Conservation (phyloP, 2,888 invertebrate genomes). For the Sialis fuliginosa region DNA sequence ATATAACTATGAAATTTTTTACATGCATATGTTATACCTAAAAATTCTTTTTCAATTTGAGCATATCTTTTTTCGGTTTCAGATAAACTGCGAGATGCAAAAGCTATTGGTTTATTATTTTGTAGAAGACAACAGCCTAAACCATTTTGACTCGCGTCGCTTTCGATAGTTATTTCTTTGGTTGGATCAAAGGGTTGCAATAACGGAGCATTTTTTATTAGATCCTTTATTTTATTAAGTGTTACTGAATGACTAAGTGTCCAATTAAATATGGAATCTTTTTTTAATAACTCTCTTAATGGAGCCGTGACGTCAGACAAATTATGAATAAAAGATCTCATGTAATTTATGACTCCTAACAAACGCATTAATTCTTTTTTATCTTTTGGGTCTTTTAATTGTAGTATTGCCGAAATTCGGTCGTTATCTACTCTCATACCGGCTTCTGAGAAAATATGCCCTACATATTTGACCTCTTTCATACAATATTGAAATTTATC, state of each 20-base stretch:
- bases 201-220: slow-evolving; percentile 5
- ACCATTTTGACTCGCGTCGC: slow-evolving; percentile 4
- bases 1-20: slow-evolving; percentile 7
- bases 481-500: slow-evolving; percentile 5
- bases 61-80: slow-evolving; percentile 8
- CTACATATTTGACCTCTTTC: slow-evolving; percentile 7
- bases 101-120: slow-evolving; percentile 8
- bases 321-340: not conserved
- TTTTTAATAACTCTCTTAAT: slow-evolving; percentile 7
- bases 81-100: slow-evolving; percentile 9
- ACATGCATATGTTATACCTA: slow-evolving; percentile 2
- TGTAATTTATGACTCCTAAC: no score
- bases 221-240: slow-evolving; percentile 5
- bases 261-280: slow-evolving; percentile 6
- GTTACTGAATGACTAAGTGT: slow-evolving; percentile 3
- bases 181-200: slow-evolving; percentile 4
- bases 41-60: slow-evolving; percentile 7
- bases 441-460: not conserved
- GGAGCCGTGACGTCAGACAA: slow-evolving; percentile 6
- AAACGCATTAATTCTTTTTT: no score
- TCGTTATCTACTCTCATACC: no score
- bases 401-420: no score
- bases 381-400: no score
- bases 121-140: slow-evolving; percentile 8
- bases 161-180: slow-evolving; percentile 5